Conservation (phyloP, 2,113 vertebrate genomes). For the Tauraco erythrolophus region DNA sequence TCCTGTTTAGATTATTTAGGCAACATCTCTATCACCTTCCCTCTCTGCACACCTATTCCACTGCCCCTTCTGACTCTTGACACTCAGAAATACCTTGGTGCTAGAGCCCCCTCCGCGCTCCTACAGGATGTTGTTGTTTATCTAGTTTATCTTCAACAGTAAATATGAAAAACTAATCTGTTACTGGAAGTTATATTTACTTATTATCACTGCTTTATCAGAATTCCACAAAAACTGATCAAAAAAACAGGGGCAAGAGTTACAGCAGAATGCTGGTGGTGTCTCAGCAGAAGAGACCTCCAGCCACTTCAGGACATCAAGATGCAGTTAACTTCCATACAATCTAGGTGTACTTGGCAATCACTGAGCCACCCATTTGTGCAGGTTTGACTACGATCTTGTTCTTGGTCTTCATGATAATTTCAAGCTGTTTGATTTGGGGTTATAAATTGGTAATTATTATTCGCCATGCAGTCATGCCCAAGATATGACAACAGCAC, state of each 20-base stretch:
- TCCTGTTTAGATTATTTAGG: background rate
- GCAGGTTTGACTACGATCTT: background rate
- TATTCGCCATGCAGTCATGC: background rate
- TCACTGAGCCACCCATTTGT: background rate
- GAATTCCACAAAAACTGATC: background rate
- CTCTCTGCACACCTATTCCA: background rate
- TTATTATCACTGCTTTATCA: background rate
- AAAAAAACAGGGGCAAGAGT: background rate
- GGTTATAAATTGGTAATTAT: background rate
- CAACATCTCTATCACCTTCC: background rate
- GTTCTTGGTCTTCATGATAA: background rate
- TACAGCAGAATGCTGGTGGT: background rate
- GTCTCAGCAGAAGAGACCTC: background rate
- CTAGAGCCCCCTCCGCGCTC: rapidly evolving
- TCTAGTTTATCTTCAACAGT: background rate
- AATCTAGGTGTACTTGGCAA: background rate
- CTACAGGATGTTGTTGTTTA: background rate
- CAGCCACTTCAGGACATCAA: background rate
- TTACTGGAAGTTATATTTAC: background rate
- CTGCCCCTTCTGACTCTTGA: background rate
- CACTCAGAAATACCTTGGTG: background rate
- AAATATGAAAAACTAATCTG: background rate
- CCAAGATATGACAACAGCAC: background rate
- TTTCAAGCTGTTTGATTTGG: background rate
- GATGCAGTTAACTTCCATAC: background rate